Conservation (phyloP, 2,888 invertebrate species). For the Drosophila colorata region DNA sequence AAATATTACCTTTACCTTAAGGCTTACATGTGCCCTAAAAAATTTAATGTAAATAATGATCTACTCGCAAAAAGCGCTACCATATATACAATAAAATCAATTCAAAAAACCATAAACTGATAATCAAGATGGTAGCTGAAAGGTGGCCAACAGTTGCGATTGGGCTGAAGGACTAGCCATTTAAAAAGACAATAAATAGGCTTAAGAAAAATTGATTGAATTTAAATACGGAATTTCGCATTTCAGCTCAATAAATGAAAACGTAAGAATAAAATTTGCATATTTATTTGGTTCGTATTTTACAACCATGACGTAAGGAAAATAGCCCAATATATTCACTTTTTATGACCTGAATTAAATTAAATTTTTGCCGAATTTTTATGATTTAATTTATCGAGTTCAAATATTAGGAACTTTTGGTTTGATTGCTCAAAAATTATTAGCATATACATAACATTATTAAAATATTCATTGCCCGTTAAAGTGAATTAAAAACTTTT, state of each 20-base stretch:
- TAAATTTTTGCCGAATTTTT: constrained; percentile 24
- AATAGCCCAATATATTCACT: neutral
- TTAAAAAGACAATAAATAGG: neutral
- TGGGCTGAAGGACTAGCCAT: neutral
- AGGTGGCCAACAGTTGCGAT: neutral
- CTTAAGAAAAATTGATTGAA: neutral
- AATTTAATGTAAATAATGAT: too few species aligned
- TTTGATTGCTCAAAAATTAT: too few species aligned
- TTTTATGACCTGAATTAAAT: constrained; percentile 22
- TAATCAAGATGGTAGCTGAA: neutral
- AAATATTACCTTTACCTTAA: constrained; percentile 18
- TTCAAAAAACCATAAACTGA: neutral
- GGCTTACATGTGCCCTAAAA: neutral
- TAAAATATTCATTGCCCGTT: constrained; percentile 22
- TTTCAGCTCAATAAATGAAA: constrained; percentile 17
- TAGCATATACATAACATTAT: neutral
- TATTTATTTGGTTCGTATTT: constrained; percentile 15
- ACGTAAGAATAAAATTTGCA: constrained; percentile 8
- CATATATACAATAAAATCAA: constrained; percentile 1
- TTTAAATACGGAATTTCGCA: neutral
- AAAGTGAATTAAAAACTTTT: constrained; percentile 1
- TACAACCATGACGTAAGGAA: neutral
- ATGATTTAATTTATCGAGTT: constrained; percentile 19
- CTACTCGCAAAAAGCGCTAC: too few species aligned
- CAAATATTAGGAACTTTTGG: neutral